Percentiles rank a stretch among this genome's conserved stretches.
Conservation (phyloP, 2,888 invertebrate genomes). For the Tryphoninae sp. region DNA sequence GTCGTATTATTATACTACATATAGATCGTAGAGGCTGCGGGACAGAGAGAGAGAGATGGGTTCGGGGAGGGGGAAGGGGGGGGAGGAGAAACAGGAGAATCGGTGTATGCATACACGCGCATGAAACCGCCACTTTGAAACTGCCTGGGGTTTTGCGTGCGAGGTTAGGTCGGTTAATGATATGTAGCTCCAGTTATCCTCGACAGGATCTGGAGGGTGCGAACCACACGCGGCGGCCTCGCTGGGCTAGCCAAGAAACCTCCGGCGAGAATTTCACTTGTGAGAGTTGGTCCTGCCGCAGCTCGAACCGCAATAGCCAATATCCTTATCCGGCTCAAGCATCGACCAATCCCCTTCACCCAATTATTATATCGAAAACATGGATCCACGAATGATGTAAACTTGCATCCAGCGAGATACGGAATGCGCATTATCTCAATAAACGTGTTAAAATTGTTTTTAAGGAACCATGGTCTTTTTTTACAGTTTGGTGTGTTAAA, state of each 20-base stretch:
- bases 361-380: no score
- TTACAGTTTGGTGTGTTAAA: no score
- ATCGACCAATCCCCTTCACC: neutral
- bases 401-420: no score
- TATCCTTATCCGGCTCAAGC: constrained; percentile 1
- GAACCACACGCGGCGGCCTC: neutral
- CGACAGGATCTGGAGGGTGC: constrained; percentile 17
- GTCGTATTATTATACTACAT: constrained; percentile 4
- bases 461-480: no score
- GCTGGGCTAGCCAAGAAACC: neutral
- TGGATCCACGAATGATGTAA: no score
- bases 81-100: neutral
- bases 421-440: no score
- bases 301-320: constrained; percentile 8
- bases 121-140: constrained; percentile 76
- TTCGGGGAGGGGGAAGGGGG: neutral
- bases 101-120: constrained; percentile 63
- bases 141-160: constrained; percentile 64
- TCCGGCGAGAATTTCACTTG: constrained; percentile 3
- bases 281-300: neutral
- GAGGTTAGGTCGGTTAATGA: constrained; percentile 63
- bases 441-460: no score
- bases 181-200: constrained; percentile 51
- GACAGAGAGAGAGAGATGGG: no score
- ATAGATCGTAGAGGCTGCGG: neutral